A percentile compares a stretch with the other conserved stretches of the same genome.
phyloP scores from a whole-genome alignment of 2,113 vertebrate genomes.

The cat (Felis catus) region F.catus_Fca126_mat1.0 CM031419.1:165244001-165244500 shows the following conservation, averaged over 20 bases:
- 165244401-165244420: background rate
- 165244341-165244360: background rate
- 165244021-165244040: background rate
- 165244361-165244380: background rate
- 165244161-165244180: too few species aligned
- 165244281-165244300: background rate
- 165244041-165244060: background rate
- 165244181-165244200: too few species aligned
- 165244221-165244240: background rate
- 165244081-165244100: background rate
- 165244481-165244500: background rate
- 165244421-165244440: slow-evolving; percentile 19
- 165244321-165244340: background rate
- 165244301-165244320: background rate
- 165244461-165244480: background rate
- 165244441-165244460: background rate
- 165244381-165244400: background rate
- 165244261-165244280: background rate
- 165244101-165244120: too few species aligned
- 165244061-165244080: background rate
- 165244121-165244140: too few species aligned
- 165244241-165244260: background rate
- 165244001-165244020: background rate
- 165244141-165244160: too few species aligned
- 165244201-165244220: too few species aligned